These are phyloP conservation scores for Baronia brevicornis DNA, from an alignment of 2,888 invertebrate genomes.

Conservation along the genomic window DNA sequence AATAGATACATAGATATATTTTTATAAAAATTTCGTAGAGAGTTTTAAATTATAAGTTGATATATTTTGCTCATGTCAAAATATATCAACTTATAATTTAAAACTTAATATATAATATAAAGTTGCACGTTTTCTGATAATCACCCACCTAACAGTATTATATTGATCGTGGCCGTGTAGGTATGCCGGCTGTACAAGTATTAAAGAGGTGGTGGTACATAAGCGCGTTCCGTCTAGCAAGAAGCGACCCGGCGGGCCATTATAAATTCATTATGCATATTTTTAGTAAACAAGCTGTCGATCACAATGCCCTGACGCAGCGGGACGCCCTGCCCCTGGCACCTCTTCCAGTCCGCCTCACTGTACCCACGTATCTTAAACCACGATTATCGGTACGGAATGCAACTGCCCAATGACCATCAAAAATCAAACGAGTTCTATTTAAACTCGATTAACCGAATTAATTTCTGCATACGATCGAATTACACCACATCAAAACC, in stretches of 20 bases:
- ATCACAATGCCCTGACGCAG: constrained; percentile 68
- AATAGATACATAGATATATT: too few species aligned
- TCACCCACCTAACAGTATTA: too few species aligned
- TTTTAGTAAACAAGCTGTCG: constrained; percentile 76
- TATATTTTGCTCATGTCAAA: constrained; percentile 6
- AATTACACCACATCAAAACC: constrained; percentile 64
- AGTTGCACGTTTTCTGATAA: too few species aligned
- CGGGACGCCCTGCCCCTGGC: constrained; percentile 61
- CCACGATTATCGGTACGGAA: constrained; percentile 32
- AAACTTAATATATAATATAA: too few species aligned
- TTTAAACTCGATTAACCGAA: constrained; percentile 43
- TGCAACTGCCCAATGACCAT: constrained; percentile 29
- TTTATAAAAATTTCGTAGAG: background rate
- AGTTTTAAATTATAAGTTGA: constrained; percentile 6
- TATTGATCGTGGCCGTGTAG: too few species aligned
- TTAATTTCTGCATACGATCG: constrained; percentile 60
- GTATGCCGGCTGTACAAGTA: constrained; percentile 4
- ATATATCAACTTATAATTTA: constrained; percentile 3
- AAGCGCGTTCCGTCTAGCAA: constrained; percentile 30
- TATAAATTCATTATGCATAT: constrained; percentile 76
- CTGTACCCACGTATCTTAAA: constrained; percentile 45
- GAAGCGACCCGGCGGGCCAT: constrained; percentile 50
- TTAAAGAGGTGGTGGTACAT: constrained; percentile 17
- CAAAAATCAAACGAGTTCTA: constrained; percentile 49
- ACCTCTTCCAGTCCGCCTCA: constrained; percentile 43